phyloP scores from a whole-genome alignment of 2,797 vertebrate genomes.

The Iguana delicatissima region DNA sequence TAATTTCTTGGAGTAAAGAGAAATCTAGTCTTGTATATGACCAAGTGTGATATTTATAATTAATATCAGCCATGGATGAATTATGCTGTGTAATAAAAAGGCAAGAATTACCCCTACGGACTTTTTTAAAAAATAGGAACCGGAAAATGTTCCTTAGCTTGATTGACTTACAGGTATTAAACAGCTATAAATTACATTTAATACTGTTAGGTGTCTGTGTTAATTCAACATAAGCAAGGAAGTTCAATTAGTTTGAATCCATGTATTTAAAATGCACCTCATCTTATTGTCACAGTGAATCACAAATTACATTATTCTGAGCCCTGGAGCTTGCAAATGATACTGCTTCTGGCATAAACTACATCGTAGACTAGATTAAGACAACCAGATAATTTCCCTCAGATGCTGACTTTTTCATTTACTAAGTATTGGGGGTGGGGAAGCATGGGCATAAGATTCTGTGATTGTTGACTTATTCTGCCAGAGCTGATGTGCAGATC shows the following conservation, averaged over 20 bases:
- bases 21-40: constrained; percentile 4
- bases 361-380: neutral
- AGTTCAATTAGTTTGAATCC: constrained; percentile 17
- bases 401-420: neutral
- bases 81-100: constrained; percentile 39
- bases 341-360: neutral
- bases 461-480: neutral
- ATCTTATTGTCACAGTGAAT: neutral
- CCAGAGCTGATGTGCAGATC: neutral
- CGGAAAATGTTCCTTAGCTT: constrained; percentile 37
- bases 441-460: too few species aligned
- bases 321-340: neutral
- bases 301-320: neutral
- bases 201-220: constrained; percentile 19
- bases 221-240: constrained; percentile 36
- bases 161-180: constrained; percentile 40
- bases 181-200: constrained; percentile 26
- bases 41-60: constrained; percentile 31
- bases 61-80: constrained; percentile 22
- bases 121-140: neutral
- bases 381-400: neutral
- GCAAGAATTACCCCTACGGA: constrained; percentile 34
- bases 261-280: neutral
- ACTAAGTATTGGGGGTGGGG: neutral
- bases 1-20: constrained; percentile 37